A percentile compares a stretch with the other conserved stretches of the same genome.
Evolutionary conservation across 2,888 invertebrate species (phyloP).

Genomic region (Limnephilus rhombicus): DNA sequence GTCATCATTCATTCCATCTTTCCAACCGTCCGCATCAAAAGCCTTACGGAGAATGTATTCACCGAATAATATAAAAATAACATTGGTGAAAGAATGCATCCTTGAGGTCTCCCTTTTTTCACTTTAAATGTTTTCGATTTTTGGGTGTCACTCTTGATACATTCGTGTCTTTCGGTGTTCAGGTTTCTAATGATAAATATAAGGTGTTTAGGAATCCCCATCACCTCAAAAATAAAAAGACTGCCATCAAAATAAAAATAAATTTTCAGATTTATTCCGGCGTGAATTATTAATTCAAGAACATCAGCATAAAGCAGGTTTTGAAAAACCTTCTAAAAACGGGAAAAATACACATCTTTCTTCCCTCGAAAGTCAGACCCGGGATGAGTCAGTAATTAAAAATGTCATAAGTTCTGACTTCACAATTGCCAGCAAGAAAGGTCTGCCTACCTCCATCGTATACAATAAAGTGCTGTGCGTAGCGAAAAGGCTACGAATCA

Average conservation of each 20-base stretch:
- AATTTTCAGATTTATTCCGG: not conserved
- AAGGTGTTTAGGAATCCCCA: too few relatives aligned
- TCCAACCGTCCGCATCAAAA: too few relatives aligned
- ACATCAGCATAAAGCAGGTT: not conserved
- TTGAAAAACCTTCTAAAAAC: not conserved
- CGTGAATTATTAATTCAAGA: not conserved
- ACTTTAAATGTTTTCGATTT: too few relatives aligned
- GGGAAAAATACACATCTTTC: not conserved
- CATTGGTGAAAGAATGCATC: too few relatives aligned
- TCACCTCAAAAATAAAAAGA: not conserved
- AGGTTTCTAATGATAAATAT: too few relatives aligned
- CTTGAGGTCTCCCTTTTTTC: too few relatives aligned
- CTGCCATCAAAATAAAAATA: not conserved
- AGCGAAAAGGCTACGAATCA: constrained; percentile 4
- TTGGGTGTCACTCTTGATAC: too few relatives aligned
- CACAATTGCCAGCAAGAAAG: not conserved
- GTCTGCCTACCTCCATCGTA: not conserved
- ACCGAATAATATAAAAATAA: too few relatives aligned
- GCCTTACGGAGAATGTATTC: too few relatives aligned
- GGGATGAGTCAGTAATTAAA: constrained; percentile 35
- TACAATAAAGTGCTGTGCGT: constrained; percentile 31
- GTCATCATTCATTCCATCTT: too few relatives aligned
- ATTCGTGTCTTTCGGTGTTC: too few relatives aligned
- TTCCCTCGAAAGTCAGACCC: not conserved
- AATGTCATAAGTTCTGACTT: constrained; percentile 23